A percentile compares a stretch with the other conserved stretches of the same genome.
Conservation (phyloP, 2,888 invertebrate genomes). For the Drosophila helvetica region DNA sequence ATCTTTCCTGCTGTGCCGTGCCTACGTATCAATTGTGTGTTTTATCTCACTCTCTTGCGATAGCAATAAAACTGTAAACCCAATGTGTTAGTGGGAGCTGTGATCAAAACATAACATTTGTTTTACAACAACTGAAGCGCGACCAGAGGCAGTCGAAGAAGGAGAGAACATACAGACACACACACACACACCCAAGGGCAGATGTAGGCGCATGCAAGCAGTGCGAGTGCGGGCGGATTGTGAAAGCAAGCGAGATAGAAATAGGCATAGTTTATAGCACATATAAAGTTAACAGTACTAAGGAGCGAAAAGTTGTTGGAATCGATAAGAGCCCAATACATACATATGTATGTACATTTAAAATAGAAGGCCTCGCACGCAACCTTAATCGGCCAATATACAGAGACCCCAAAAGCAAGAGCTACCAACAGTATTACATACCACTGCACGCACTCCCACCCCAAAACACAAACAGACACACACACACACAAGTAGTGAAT, state of each 20-base stretch:
- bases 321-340: conserved; percentile 27
- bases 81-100: background rate
- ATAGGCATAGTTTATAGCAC: conserved; percentile 45
- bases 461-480: background rate
- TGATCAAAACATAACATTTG: background rate
- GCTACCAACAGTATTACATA: conserved; percentile 16
- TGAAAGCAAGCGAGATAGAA: conserved; percentile 50
- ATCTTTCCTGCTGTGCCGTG: background rate
- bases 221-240: conserved; percentile 41
- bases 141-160: conserved; percentile 31
- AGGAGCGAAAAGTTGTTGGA: conserved; percentile 22
- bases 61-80: background rate
- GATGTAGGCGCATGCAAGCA: conserved; percentile 2
- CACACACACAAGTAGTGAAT: background rate
- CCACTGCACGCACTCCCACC: background rate
- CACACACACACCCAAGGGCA: conserved; percentile 15
- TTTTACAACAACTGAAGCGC: conserved; percentile 60
- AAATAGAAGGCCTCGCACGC: background rate
- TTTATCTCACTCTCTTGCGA: background rate
- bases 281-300: conserved; percentile 21
- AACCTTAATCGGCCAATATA: background rate
- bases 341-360: background rate
- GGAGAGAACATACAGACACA: conserved; percentile 36
- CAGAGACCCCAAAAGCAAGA: conserved; percentile 15
- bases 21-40: background rate